Evolutionary conservation across 2,113 vertebrate genomes (phyloP), one percentile per base, ranked within the genome.

Genomic region (Cricetomys ansorgei): DNA sequence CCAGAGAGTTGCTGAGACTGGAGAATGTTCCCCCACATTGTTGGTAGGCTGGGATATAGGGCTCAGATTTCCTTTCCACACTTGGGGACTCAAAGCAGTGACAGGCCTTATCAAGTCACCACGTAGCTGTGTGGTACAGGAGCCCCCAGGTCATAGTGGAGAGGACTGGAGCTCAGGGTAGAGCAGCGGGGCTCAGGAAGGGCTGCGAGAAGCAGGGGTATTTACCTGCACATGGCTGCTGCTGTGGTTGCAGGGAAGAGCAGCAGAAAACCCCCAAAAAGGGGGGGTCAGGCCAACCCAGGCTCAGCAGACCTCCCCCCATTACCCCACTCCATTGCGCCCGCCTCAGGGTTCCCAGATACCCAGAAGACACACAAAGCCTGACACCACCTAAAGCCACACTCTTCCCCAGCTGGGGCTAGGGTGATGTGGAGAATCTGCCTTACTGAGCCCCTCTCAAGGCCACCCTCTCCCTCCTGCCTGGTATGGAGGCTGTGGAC

Each of bases 31-130:
- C 19, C 3, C 31, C 9, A 6, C 8, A 7, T 65, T 48, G 10
- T 5, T 27, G 17, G 31, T 53, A 37, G 37, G 29, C 88, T 0
- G 6, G 3, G 19, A 8, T 34, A 87, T 0, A 5, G 48, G 1
- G 16, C 37, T 23, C 8, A 11, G 11, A 2, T 76, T 15, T 59
- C 89, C 62, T 62, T n/a, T 17, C 40, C 16, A 55, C 0, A 2
- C 25, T 48, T 53, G 27, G 0, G 48, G 75, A n/a, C 65, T n/a
- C 4, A 48, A 31, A 48, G 43, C 45, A 4, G 43, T n/a, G 50
- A 31, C 37, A 1, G 15, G 27, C n/a, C 65, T 57, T 8, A 5
- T 34, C 59, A 34, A 48, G 59, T 65, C 59, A 48, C 88, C 80
- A 55, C n/a, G 59, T 10, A 4, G 15, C 84, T 31, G n/a, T 70